A percentile compares a stretch with the other conserved stretches of the same genome.
Evolutionary conservation across 2,797 vertebrate genomes (phyloP).

Genomic region (Okamejei kenojei): DNA sequence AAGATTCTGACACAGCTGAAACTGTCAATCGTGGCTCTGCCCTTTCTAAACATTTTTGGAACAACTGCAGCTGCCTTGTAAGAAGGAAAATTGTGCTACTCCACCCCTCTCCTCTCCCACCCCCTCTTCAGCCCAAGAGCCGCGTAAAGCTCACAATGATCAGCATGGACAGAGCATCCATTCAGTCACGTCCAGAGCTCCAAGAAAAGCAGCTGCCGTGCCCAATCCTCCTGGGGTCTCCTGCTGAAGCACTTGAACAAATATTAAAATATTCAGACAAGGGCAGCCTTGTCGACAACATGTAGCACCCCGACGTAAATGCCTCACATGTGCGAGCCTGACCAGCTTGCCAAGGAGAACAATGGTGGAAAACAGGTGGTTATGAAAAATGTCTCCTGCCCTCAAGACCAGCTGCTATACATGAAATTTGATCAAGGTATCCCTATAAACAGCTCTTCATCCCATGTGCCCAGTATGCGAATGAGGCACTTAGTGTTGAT

Average conservation of each 20-base stretch:
- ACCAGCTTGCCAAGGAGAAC: slow-evolving; percentile 46
- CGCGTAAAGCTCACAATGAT: slow-evolving; percentile 55
- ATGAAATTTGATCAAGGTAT: slow-evolving; percentile 73
- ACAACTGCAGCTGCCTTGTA: slow-evolving; percentile 59
- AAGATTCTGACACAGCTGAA: slow-evolving; percentile 49
- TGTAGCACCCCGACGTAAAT: slow-evolving; percentile 51
- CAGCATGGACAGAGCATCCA: slow-evolving; percentile 58
- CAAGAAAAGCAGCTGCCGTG: slow-evolving; percentile 57
- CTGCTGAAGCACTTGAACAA: slow-evolving; percentile 54
- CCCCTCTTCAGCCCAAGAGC: slow-evolving; percentile 55
- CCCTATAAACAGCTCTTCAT: slow-evolving; percentile 61
- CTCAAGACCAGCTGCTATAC: slow-evolving; percentile 63
- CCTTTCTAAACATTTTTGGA: slow-evolving; percentile 45
- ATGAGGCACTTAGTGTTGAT: slow-evolving; percentile 47
- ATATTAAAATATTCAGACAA: slow-evolving; percentile 49
- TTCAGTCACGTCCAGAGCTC: slow-evolving; percentile 56
- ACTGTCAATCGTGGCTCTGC: slow-evolving; percentile 49
- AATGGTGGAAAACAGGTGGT: slow-evolving; percentile 62
- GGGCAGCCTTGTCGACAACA: slow-evolving; percentile 50
- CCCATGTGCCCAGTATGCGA: slow-evolving; percentile 47
- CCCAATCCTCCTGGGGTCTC: slow-evolving; percentile 46
- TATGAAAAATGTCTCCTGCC: slow-evolving; percentile 53
- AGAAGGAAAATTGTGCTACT: slow-evolving; percentile 55
- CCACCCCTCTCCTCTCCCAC: neutral
- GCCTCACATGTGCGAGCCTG: slow-evolving; percentile 47